phyloP scores from a whole-genome alignment of 2,113 vertebrate species.

The Myocastor coypus region DNA sequence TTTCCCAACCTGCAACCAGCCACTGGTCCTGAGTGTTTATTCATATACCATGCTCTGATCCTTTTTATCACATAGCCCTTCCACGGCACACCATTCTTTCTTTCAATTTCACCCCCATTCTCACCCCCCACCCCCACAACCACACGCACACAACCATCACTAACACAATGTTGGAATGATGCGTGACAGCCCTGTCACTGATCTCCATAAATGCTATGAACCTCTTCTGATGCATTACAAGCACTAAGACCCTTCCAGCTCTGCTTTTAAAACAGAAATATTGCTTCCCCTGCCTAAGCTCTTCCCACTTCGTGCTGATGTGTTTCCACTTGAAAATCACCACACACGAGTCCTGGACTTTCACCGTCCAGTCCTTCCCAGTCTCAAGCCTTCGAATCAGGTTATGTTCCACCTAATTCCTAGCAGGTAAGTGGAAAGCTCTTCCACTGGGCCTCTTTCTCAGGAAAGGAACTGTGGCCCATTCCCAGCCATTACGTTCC shows the following conservation, averaged over 20 bases:
- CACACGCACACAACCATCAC: not conserved
- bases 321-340: slow-evolving; percentile 6
- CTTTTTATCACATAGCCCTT: not conserved
- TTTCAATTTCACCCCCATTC: not conserved
- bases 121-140: not conserved
- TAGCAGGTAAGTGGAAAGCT: not conserved
- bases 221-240: slow-evolving; percentile 11
- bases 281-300: not conserved
- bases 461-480: not conserved
- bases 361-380: not conserved
- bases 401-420: not conserved
- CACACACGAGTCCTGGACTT: not conserved
- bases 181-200: not conserved
- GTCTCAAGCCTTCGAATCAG: not conserved
- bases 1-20: not conserved
- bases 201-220: not conserved
- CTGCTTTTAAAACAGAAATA: slow-evolving; percentile 12
- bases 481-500: not conserved
- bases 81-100: not conserved
- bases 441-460: not conserved
- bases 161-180: not conserved
- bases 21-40: not conserved
- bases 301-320: not conserved
- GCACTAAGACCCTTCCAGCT: not conserved
- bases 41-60: not conserved